Conservation (phyloP, 2,113 vertebrate genomes). For the Notarius lentiginosus region DNA sequence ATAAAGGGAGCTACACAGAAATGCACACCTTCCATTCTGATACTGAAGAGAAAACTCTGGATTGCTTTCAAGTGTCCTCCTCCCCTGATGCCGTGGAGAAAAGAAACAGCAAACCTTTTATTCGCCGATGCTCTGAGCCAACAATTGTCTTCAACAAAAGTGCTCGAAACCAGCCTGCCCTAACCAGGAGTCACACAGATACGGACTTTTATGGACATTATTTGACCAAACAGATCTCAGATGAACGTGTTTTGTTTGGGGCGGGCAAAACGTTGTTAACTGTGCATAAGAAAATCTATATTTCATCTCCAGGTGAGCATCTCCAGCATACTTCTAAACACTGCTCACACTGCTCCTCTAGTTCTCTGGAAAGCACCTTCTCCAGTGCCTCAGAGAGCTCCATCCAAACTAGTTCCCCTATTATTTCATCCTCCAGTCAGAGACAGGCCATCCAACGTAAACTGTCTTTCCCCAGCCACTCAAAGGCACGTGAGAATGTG, state of each 20-base stretch:
- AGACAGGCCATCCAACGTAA: constrained; percentile 67
- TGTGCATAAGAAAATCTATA: constrained; percentile 15
- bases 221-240: constrained; percentile 62
- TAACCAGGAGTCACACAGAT: constrained; percentile 75
- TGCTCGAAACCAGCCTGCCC: constrained; percentile 60
- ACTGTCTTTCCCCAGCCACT: constrained; percentile 69
- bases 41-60: constrained; percentile 36
- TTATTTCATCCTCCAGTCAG: constrained; percentile 65
- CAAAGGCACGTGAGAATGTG: constrained; percentile 36
- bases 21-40: constrained; percentile 35
- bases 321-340: constrained; percentile 13
- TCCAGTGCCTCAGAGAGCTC: constrained; percentile 69
- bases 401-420: constrained; percentile 69
- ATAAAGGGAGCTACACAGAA: constrained; percentile 21
- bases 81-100: constrained; percentile 6
- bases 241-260: constrained; percentile 57
- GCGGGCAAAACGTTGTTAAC: not conserved
- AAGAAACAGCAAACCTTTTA: constrained; percentile 52
- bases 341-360: constrained; percentile 61
- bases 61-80: constrained; percentile 7
- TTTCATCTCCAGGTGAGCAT: constrained; percentile 2
- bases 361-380: constrained; percentile 69
- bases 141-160: constrained; percentile 56
- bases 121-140: constrained; percentile 80
- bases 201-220: constrained; percentile 46